phyloP scores from a whole-genome alignment of 1,140 invertebrate species.

The Eurosta solidaginis region DNA sequence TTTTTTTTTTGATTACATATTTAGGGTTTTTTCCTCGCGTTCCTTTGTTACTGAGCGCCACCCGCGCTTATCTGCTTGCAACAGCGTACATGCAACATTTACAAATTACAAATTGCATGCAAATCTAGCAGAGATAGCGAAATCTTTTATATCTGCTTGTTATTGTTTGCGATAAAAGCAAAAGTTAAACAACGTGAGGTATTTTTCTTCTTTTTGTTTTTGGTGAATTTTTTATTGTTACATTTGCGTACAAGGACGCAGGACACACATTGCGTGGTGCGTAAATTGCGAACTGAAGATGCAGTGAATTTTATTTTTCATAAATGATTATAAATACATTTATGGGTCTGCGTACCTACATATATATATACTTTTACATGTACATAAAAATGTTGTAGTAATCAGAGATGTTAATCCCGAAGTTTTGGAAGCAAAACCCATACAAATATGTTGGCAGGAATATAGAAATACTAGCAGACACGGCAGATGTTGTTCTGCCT shows the following conservation, averaged over 20 bases:
- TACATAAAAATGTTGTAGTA: too few relatives aligned
- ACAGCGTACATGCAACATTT: neutral
- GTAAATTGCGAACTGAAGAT: neutral
- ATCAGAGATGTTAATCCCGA: too few relatives aligned
- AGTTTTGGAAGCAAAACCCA: too few relatives aligned
- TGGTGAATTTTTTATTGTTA: neutral
- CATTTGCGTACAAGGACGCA: neutral
- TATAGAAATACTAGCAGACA: too few relatives aligned
- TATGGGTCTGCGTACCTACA: neutral
- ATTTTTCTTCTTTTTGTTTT: neutral
- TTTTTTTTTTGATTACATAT: neutral
- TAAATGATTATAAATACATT: neutral
- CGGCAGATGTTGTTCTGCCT: too few relatives aligned
- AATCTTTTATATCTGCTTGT: neutral
- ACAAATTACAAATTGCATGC: constrained; percentile 20
- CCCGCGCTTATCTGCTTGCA: neutral
- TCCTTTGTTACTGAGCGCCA: neutral
- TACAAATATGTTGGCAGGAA: too few relatives aligned
- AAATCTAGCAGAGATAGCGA: neutral
- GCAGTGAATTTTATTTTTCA: neutral
- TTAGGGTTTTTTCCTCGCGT: neutral
- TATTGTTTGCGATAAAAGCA: constrained; percentile 1
- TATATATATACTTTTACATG: neutral
- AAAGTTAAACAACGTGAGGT: neutral
- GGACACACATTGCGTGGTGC: neutral